Percentiles rank a stretch among this genome's conserved stretches.
phyloP scores from a whole-genome alignment of 2,113 vertebrate genomes.

The Grus americana region DNA sequence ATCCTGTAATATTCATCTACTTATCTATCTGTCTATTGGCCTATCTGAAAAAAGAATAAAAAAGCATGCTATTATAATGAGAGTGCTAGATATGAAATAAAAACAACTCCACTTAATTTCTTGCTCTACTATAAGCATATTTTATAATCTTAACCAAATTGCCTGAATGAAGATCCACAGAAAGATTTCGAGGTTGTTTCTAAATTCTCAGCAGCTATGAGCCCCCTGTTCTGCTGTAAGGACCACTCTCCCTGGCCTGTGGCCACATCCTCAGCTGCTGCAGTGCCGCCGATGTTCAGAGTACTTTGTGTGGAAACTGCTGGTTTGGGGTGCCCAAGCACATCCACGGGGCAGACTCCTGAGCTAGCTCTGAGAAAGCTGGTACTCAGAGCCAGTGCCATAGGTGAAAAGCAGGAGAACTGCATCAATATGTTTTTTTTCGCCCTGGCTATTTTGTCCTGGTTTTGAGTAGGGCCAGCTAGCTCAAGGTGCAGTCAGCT shows the following conservation, averaged over 20 bases:
- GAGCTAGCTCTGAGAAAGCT: neutral
- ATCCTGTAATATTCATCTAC: neutral
- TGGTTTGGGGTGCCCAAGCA: neutral
- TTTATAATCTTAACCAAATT: neutral
- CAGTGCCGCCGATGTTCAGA: neutral
- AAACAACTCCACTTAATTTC: neutral
- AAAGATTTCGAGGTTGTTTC: neutral
- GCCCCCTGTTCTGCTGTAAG: neutral
- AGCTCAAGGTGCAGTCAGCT: neutral
- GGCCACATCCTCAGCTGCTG: neutral
- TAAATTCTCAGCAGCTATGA: neutral
- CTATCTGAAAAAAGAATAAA: neutral
- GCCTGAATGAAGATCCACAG: neutral
- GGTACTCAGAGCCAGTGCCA: neutral
- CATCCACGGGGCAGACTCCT: neutral
- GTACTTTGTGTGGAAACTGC: neutral
- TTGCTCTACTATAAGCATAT: neutral
- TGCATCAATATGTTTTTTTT: fast-evolving
- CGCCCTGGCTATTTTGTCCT: neutral
- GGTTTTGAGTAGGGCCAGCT: neutral
- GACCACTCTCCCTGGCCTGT: neutral
- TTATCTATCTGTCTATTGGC: neutral
- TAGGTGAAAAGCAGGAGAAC: neutral
- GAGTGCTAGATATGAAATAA: neutral
- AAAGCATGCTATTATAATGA: neutral